Evolutionary conservation across 2,113 vertebrate genomes (phyloP), one percentile per base, ranked within the genome.

Genomic region (Electrona antarctica): DNA sequence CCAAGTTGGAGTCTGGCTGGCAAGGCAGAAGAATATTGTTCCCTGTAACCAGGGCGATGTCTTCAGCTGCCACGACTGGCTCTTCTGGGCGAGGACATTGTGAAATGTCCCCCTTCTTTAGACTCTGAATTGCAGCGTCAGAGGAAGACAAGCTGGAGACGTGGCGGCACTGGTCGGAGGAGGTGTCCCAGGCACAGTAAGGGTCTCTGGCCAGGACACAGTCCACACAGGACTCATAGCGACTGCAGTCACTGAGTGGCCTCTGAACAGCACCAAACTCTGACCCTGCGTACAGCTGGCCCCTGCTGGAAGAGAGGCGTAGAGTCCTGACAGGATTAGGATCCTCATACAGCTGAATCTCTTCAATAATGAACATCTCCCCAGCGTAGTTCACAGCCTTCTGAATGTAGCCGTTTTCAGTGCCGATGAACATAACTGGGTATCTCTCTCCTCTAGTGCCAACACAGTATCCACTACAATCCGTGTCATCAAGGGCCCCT

Each of bases 261-360:
- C 94, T 86, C 83, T 95, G 94, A 7, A 90, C 78, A 0, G 87
- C 92, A 1, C 76, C 87, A 1, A 86, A 90, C 0, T 60, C 62
- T 13, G 94, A 94, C 2, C 91, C 91, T 1, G 69, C 91, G 2
- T 91, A 94, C 15, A 95, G 80, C 46, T 91, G 87, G 0, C 92
- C 95, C 91, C 90, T 92, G 78, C 33, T 77, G 28, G 92, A 55
- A 12, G 90, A 92, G 60, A 95, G 88, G 47, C 84, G 89, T 58
- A 95, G 88, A 12, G 78, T 87, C 0, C 47, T 88, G 8, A 94
- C 85, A 0, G 93, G 69, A 21, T 90, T 85, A 0, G 80, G 46
- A 12, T 78, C 80, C 50, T 84, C 75, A 7, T 87, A 91, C 73
- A 95, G 82, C 67, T 94, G 92, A 21, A 93, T 77, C 82, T 94